A percentile compares a stretch with the other conserved stretches of the same genome.
Conservation (phyloP, 2,888 invertebrate genomes). For the Dichetophora obliterata region DNA sequence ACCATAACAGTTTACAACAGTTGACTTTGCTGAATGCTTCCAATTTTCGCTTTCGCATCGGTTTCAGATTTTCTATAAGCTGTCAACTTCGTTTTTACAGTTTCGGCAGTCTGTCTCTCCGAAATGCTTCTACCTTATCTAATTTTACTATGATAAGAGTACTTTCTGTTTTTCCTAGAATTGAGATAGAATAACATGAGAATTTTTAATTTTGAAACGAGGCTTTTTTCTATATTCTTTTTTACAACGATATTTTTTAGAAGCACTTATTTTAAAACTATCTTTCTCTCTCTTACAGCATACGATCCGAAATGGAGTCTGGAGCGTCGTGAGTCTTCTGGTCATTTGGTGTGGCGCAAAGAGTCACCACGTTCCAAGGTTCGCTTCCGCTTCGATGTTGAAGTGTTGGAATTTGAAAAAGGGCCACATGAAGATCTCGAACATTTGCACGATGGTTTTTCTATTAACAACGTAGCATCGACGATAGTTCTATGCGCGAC, state of each 20-base stretch:
- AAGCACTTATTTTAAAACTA: too few species aligned
- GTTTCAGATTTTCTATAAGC: too few species aligned
- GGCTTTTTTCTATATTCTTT: not conserved
- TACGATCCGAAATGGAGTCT: conserved; percentile 70
- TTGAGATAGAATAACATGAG: not conserved
- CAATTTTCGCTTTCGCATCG: too few species aligned
- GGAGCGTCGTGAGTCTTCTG: conserved; percentile 69
- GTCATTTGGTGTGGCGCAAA: conserved; percentile 69
- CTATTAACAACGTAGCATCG: conserved; percentile 60
- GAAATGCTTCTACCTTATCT: too few species aligned
- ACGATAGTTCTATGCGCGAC: conserved; percentile 65
- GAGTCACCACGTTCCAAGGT: conserved; percentile 69
- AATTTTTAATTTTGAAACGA: not conserved
- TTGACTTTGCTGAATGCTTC: too few species aligned
- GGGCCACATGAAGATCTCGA: conserved; percentile 67
- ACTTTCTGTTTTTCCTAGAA: not conserved
- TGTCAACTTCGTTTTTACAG: too few species aligned
- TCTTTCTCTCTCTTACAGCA: conserved; percentile 53
- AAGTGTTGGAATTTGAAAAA: conserved; percentile 69
- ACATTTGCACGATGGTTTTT: conserved; percentile 54
- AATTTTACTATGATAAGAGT: too few species aligned
- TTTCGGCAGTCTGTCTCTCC: too few species aligned
- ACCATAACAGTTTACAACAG: too few species aligned
- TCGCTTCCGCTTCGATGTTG: conserved; percentile 70
- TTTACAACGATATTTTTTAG: too few species aligned